Conservation (phyloP, 2,888 invertebrate genomes). For the Trileptium ribeirensis region DNA sequence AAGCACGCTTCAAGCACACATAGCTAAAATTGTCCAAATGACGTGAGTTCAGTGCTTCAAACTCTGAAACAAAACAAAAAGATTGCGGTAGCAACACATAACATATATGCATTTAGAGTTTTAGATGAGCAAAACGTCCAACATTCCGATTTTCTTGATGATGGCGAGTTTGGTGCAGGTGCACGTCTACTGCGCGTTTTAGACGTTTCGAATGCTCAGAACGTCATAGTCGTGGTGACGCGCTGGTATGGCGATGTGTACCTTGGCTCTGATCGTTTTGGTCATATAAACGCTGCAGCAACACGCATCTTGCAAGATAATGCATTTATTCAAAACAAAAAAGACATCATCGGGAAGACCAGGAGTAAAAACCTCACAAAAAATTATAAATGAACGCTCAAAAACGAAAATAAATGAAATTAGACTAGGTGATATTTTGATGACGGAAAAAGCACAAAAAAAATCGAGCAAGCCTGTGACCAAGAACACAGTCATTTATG, state of each 20-base stretch:
- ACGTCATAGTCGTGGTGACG: constrained; percentile 70
- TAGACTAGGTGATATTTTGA: too few relatives aligned
- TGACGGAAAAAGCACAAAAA: too few relatives aligned
- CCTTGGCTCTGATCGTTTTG: constrained; percentile 74
- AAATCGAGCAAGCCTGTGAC: too few relatives aligned
- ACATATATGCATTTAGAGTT: constrained; percentile 68
- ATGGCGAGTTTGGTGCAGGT: constrained; percentile 75
- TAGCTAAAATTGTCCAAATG: too few relatives aligned
- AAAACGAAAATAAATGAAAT: too few relatives aligned
- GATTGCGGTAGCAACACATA: constrained; percentile 72
- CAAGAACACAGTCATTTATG: too few relatives aligned
- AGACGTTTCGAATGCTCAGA: constrained; percentile 64
- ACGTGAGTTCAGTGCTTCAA: constrained; percentile 61
- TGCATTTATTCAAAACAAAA: too few relatives aligned
- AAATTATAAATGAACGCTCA: too few relatives aligned
- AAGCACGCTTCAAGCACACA: too few relatives aligned
- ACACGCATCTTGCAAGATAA: constrained; percentile 46
- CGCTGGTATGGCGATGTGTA: constrained; percentile 77
- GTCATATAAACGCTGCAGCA: constrained; percentile 74
- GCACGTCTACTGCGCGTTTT: constrained; percentile 69
- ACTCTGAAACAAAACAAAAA: constrained; percentile 64
- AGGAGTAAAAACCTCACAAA: too few relatives aligned
- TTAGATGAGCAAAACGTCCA: constrained; percentile 63
- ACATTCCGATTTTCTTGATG: constrained; percentile 76
- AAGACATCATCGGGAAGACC: too few relatives aligned